These are phyloP conservation scores for Poeciliopsis occidentalis DNA, from an alignment of 2,113 vertebrate genomes.

Conservation along the genomic window DNA sequence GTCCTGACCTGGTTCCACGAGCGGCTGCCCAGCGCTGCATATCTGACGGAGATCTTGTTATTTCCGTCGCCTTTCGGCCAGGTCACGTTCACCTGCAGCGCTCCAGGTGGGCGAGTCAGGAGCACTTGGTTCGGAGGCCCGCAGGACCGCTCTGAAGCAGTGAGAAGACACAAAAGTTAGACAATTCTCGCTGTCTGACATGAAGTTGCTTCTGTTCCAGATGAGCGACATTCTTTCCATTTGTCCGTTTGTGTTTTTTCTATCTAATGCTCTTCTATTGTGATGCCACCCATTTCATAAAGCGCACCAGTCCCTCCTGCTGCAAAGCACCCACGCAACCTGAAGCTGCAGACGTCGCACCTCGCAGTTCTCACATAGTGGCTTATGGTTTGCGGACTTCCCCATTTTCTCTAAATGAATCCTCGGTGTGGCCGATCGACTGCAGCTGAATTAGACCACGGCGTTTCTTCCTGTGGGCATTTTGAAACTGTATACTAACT, in stretches of 20 bases:
- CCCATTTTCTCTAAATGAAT: neutral
- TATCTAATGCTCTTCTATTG: too few species aligned
- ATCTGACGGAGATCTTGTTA: slow-evolving; percentile 48
- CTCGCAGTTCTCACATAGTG: neutral
- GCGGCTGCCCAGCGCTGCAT: slow-evolving; percentile 34
- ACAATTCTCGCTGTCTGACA: too few species aligned
- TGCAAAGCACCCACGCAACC: too few species aligned
- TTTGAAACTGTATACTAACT: too few species aligned
- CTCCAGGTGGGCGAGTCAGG: slow-evolving; percentile 53
- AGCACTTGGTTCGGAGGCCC: slow-evolving; percentile 32
- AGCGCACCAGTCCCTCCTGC: too few species aligned
- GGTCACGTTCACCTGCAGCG: slow-evolving; percentile 43
- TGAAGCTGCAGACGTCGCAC: neutral
- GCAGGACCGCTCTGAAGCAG: slow-evolving; percentile 66
- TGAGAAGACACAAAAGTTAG: neutral
- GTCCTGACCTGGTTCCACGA: slow-evolving; percentile 62
- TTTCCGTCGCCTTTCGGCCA: slow-evolving; percentile 38
- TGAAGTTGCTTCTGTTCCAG: too few species aligned
- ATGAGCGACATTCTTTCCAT: too few species aligned
- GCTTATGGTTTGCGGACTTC: neutral
- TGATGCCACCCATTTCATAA: too few species aligned
- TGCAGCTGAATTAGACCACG: neutral
- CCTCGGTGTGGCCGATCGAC: neutral
- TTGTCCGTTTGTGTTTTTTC: too few species aligned
- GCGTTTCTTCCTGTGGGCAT: too few species aligned